These are phyloP conservation scores for Odocoileus virginianus DNA, from an alignment of 2,113 vertebrate species.

Conservation along the genomic window DNA sequence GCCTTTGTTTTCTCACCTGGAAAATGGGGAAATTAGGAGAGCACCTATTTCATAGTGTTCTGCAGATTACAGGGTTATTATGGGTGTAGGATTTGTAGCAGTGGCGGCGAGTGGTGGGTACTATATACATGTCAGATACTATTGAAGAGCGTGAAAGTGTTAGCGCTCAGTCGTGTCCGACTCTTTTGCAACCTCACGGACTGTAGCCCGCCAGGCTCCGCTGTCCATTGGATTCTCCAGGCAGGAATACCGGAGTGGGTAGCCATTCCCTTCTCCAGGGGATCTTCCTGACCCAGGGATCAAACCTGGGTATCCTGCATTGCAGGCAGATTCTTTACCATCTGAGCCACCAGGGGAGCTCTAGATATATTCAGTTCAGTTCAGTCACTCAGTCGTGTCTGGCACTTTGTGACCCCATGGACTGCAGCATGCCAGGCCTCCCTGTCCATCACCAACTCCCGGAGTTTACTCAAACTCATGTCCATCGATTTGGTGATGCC, in stretches of 20 bases:
- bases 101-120: neutral
- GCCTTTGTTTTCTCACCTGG: neutral
- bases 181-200: neutral
- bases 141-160: neutral
- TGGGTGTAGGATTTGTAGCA: neutral
- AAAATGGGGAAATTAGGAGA: neutral
- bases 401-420: neutral
- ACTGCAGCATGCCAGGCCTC: neutral
- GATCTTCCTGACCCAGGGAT: neutral
- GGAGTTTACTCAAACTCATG: neutral
- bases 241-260: neutral
- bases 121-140: neutral
- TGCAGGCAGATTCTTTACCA: neutral
- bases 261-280: neutral
- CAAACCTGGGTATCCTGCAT: neutral
- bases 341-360: neutral
- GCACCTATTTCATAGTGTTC: neutral
- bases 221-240: neutral
- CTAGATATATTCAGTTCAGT: neutral
- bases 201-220: neutral
- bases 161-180: neutral
- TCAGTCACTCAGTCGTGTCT: accelerated
- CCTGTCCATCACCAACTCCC: neutral
- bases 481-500: neutral
- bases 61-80: neutral